Base-by-base conservation (phyloP, 2,113 vertebrate species). In the Gila orcuttii region DNA sequence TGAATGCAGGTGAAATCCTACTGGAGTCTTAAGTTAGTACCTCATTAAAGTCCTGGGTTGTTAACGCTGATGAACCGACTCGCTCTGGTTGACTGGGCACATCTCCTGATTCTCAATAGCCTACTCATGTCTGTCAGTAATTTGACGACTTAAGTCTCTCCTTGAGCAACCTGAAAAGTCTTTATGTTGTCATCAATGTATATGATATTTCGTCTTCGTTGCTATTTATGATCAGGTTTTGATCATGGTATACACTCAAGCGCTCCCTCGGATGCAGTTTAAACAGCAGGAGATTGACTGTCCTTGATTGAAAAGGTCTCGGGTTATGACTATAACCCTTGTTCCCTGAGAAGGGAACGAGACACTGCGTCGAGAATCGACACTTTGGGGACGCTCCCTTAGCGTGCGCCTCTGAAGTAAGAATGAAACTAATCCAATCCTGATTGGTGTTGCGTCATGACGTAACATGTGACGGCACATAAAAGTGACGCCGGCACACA, bases 141-240 rank as follows among this genome's bases (percentile, higher is more conserved):
- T 25, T 28, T 47, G 64, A 79, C 8, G n/a, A 8, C 74, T 52
- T 74, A 4, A 47, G 50, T 57, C 13, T 62, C 57, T 62, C 12
- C 12, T 79, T 60, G 23, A 25, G 42, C 6, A 28, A 50, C 71
- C 71, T 79, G 52, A 19, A 78, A 28, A 55, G 8, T 33, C n/a
- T 62, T 17, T 25, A 62, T 78, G 60, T 62, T 39, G 69, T 74
- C 52, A 79, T 57, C 64, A 15, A 25, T 74, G 42, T 23, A 19
- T 25, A 62, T 80, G 3, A 45, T 45, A 62, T 64, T 19, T 42
- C 6, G 59, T 76, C 64, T 85, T 74, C 36, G 52, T 31, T 83
- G 64, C 75, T 83, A 55, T 83, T 86, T 86, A 74, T 42, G 73
- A 42, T 64, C 57, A 31, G n/a, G 59, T 85, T 66, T 85, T 73